A percentile compares a stretch with the other conserved stretches of the same genome.
Conservation (phyloP, 2,888 invertebrate genomes). For the Adela reaumurella region DNA sequence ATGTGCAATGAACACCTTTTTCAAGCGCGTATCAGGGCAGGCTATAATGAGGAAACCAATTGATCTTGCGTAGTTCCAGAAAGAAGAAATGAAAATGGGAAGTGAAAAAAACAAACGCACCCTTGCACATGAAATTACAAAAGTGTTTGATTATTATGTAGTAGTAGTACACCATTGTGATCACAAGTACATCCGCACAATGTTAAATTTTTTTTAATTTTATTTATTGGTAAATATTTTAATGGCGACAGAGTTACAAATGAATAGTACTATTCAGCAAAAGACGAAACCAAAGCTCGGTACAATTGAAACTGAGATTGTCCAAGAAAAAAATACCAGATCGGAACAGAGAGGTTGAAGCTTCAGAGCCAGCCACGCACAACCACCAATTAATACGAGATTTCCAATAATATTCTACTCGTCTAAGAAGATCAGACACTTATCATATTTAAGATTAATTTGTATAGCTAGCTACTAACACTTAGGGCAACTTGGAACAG, state of each 20-base stretch:
- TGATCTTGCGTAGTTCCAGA: no score
- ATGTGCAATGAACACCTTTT: no score
- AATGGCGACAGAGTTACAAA: slow-evolving; percentile 33
- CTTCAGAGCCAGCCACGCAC: slow-evolving; percentile 32
- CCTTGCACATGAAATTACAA: no score
- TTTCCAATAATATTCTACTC: slow-evolving; percentile 21
- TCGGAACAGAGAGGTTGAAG: slow-evolving; percentile 31
- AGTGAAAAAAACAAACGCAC: no score
- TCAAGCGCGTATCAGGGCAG: no score
- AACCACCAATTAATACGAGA: slow-evolving; percentile 24
- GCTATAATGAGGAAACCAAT: no score
- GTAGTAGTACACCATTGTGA: no score
- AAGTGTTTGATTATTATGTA: no score
- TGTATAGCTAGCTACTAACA: slow-evolving; percentile 25
- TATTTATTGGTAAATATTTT: slow-evolving; percentile 34
- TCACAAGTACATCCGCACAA: no score
- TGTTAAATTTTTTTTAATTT: no score
- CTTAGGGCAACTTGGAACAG: slow-evolving; percentile 20
- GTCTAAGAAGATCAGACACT: slow-evolving; percentile 25
- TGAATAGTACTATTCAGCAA: neutral
- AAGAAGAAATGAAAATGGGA: no score
- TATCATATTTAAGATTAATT: slow-evolving; percentile 24
- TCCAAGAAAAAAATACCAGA: slow-evolving; percentile 33
- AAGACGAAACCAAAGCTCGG: slow-evolving; percentile 11
- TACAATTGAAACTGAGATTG: slow-evolving; percentile 39